Conservation (phyloP, 1,140 invertebrate genomes). For the Atopsyche davidsoni region DNA sequence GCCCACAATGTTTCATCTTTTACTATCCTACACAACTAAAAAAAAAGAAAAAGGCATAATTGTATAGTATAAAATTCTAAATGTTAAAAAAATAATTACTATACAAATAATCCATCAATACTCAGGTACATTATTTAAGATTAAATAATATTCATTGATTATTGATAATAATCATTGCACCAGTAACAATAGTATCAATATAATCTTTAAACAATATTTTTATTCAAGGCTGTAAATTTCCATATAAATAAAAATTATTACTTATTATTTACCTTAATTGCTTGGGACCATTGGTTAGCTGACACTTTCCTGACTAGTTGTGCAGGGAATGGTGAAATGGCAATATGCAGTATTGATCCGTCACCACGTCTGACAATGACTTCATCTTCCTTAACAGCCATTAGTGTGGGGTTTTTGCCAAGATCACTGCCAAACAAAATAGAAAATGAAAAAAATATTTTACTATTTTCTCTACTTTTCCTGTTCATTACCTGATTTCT, state of each 20-base stretch:
- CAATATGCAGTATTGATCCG: constrained; percentile 50
- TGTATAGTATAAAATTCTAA: no score
- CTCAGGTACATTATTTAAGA: no score
- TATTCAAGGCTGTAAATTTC: no score
- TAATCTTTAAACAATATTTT: no score
- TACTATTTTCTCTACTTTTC: background rate
- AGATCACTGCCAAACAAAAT: constrained; percentile 54
- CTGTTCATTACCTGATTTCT: constrained; percentile 36
- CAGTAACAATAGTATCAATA: no score
- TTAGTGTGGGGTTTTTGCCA: constrained; percentile 64
- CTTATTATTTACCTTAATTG: constrained; percentile 37
- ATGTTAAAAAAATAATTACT: no score
- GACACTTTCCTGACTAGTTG: constrained; percentile 54
- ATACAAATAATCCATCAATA: no score
- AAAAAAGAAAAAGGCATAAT: no score
- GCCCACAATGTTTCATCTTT: constrained; percentile 84
- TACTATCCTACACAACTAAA: constrained; percentile 43
- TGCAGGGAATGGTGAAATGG: constrained; percentile 49
- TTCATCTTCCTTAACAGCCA: constrained; percentile 73
- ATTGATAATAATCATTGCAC: no score
- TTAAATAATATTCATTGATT: no score
- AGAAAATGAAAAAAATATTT: background rate
- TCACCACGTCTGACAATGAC: constrained; percentile 54
- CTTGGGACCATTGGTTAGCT: constrained; percentile 43
- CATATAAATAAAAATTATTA: background rate